Evolutionary conservation across 2,797 vertebrate species (phyloP), one percentile per base, ranked within the genome.

Genomic region (Sparidentex hasta): DNA sequence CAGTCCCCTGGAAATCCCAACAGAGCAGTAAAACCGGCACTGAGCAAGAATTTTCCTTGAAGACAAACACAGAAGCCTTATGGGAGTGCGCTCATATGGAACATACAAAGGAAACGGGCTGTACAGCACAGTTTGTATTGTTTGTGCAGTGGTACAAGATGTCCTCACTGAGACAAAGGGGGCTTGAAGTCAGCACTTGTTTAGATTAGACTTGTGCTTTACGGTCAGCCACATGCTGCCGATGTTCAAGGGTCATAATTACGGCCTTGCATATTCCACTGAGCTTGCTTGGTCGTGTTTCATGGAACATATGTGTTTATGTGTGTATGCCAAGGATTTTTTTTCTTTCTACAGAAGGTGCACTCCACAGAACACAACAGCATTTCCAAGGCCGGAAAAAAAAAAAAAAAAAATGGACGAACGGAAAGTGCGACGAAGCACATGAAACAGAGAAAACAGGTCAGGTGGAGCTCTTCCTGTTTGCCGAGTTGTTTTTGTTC

Each of bases 391-490:
- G 69, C 47, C 0, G 44, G 58, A 65, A 73, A 59, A 55, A 17
- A 29, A 29, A 50, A n/a, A n/a, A n/a, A n/a, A n/a, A n/a, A n/a
- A n/a, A 27, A 50, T 29, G 52, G 46, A 64, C 16, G 41, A n/a
- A 25, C 55, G 66, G 43, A 67, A 38, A 33, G 38, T n/a, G 27
- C 17, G n/a, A 70, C 63, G 18, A 43, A 67, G 58, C 69, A 18
- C 25, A 23, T 46, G 11, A 48, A 65, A 52, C 0, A n/a, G 61
- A 65, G 11, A 9, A 44, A 50, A 43, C 44, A 18, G 76, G 67
- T 82, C 79, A 84, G 79, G 63, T 71, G 71, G 44, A 71, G 72
- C 61, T 56, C 74, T 82, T 80, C 80, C 80, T 85, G 77, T 88
- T 80, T 81, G 85, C 80, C 7, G 63, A 81, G 56, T 64, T 75